Percentiles rank a stretch among this genome's conserved stretches.
Evolutionary conservation across 2,888 invertebrate genomes (phyloP).

Genomic region (Pollenia amentaria): DNA sequence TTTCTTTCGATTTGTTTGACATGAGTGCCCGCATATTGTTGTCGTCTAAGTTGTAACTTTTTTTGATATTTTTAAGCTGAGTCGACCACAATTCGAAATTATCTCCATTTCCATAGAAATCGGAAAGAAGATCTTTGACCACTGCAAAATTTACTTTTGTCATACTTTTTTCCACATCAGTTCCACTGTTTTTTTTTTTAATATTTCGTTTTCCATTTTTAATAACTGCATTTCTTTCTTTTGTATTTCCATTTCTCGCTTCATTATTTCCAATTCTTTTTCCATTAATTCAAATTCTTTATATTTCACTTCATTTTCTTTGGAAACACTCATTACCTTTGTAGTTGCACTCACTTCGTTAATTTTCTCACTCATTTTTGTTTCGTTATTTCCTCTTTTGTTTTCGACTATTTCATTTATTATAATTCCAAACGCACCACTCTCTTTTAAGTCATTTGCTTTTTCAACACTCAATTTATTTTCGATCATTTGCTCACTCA

Average conservation of each 20-base stretch:
- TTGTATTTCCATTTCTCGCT: constrained; percentile 21
- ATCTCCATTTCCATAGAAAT: constrained; percentile 7
- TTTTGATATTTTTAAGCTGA: constrained; percentile 11
- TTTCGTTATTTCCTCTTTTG: no score
- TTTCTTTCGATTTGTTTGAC: constrained; percentile 58
- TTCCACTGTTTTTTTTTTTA: background rate
- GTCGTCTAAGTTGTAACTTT: constrained; percentile 54
- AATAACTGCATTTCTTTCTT: constrained; percentile 23
- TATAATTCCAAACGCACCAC: no score
- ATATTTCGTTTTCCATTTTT: background rate
- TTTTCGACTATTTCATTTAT: background rate
- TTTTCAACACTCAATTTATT: background rate
- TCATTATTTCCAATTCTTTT: constrained; percentile 35
- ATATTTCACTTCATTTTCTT: background rate
- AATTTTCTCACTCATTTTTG: background rate
- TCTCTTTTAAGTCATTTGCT: background rate
- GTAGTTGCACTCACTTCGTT: background rate
- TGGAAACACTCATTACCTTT: no score
- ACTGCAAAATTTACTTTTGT: constrained; percentile 2
- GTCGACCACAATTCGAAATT: constrained; percentile 6
- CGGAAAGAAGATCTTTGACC: constrained; percentile 13
- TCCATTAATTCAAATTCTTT: constrained; percentile 45
- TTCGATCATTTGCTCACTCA: background rate
- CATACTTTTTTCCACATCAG: background rate
- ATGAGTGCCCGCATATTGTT: constrained; percentile 62